Base-by-base conservation (phyloP, 2,797 vertebrate genomes). In the Salarias fasciatus region DNA sequence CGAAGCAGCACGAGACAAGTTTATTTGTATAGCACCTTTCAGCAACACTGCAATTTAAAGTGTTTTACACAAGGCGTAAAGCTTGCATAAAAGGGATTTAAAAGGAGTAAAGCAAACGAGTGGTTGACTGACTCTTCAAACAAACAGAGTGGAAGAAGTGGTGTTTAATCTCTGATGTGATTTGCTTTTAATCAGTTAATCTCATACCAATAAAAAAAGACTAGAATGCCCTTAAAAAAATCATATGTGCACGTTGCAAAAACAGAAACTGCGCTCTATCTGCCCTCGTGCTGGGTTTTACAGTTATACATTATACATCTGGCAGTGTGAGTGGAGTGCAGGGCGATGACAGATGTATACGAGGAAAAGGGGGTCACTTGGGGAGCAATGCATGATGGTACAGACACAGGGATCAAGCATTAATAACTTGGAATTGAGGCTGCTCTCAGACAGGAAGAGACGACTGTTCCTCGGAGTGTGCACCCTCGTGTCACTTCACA, bases 321-420 rank as follows among this genome's bases (percentile, higher is more conserved):
- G 18, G 31, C 10, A 14, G 24, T 24, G 11, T 11, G 6, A 49
- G 40, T 5, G 30, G 45, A 29, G 41, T 15, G 8, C 31, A 8
- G 37, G 7, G 30, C 43, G 49, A 10, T 35, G 31, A 54, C n/a
- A 62, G 15, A 61, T 37, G 37, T 38, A 28, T 6, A 14, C n/a
- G 28, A 18, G 18, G 18, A 7, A 48, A 33, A 36, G 30, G 8
- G 33, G 47, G 15, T 40, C 42, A 10, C 47, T 1, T n/a, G 38
- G n/a, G 12, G 11, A 47, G 60, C 33, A 9, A 42, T 72, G 67
- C 72, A 76, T 73, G 36, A 61, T 53, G 66, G 65, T 63, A 61
- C 35, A 3, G 7, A 14, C 41, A 13, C 43, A 55, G 18, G 8
- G 11, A 69, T 57, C 30, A 8, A 8, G 8, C 30, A 10, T 53